Evolutionary conservation across 2,888 invertebrate genomes (phyloP), one percentile per base, ranked within the genome.

Genomic region (Priocnemis perturbator): DNA sequence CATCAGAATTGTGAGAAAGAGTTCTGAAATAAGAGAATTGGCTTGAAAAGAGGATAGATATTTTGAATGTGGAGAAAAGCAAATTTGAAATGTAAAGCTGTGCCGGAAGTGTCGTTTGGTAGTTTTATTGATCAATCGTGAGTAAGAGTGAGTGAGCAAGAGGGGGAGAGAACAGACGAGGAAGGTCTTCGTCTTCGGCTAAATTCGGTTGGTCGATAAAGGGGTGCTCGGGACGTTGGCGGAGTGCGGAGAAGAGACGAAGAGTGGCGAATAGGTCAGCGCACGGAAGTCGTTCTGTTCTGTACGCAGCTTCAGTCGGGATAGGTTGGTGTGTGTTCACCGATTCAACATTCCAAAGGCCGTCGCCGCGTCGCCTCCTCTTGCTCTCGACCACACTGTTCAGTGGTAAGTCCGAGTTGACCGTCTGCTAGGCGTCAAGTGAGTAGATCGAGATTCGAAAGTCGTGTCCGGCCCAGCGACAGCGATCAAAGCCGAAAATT

Each of bases 341-440:
- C 91, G 91, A 91, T 91, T 91, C 91, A 91, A 93, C 93, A 93
- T 93, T 93, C 93, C 93, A 92, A 92, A 92, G 92, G 91, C 92
- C 92, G 92, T 89, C 91, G 4, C 92, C 73, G 61, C 60, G 71
- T 77, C 66, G 67, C 70, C 66, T 73, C 71, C 74, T 74, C 74
- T 73, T 64, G n/a, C n/a, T n/a, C n/a, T n/a, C n/a, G n/a, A n/a
- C 71, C 59, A 69, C 68, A 71, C 63, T 69, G 60, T 92, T 92
- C 92, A 92, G 92, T 92, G 93, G 93, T 93, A 93, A 93, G 93
- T 93, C 91, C 90, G 91, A n/a, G n/a, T n/a, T n/a, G n/a, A 89
- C 90, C 73, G 78, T 68, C 70, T 73, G 77, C 76, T 79, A 69
- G 61, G 60, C 62, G 61, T 58, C 69, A 76, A 78, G 78, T 79